Base-by-base conservation (phyloP, 2,888 invertebrate species). In the Mesorhabditis belari region DNA sequence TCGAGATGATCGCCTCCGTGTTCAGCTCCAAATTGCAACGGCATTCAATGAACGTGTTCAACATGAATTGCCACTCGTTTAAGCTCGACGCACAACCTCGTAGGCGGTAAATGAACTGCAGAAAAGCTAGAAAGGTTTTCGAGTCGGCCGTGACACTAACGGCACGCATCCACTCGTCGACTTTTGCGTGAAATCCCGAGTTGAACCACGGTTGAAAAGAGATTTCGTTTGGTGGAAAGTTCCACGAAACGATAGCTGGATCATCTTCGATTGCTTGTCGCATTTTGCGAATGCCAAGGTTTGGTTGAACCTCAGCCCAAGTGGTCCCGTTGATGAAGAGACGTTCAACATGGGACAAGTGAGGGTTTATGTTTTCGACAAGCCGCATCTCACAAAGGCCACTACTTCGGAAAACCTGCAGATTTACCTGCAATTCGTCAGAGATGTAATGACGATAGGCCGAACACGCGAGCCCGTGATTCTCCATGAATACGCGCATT, bases 321-420 rank as follows among this genome's bases (percentile, higher is more conserved):
- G 29, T 6, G 5, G 23, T n/a, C 24, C 2, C 49, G 29, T 21
- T 58, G 1, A 52, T 51, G 2, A 50, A 51, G 0, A 50, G 44
- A 3, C 52, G 58, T 2, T 6, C 19, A 29, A 25, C 28, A 1
- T 5, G 19, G 5, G 4, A 26, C 4, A 23, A 25, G 6, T 24
- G 2, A 3, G 23, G 19, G 29, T 58, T 58, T 19, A 58, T 6
- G 52, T 51, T 58, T 27, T 58, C 58, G 3, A 58, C 52, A 23
- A 52, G 52, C 0, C 58, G 58, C 58, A 58, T 52, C 23, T 58
- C 29, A 25, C 51, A 50, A 35, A 29, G 52, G 1, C 58, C 58
- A 28, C 58, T 50, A 4, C 49, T 49, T 3, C 58, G 12, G 6
- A 58, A 58, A 24, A 58, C 28, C 35, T 58, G 58, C 2, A 58